A percentile compares a stretch with the other conserved stretches of the same genome.
phyloP scores from a whole-genome alignment of 2,888 invertebrate species.

The Leucozona laternaria region DNA sequence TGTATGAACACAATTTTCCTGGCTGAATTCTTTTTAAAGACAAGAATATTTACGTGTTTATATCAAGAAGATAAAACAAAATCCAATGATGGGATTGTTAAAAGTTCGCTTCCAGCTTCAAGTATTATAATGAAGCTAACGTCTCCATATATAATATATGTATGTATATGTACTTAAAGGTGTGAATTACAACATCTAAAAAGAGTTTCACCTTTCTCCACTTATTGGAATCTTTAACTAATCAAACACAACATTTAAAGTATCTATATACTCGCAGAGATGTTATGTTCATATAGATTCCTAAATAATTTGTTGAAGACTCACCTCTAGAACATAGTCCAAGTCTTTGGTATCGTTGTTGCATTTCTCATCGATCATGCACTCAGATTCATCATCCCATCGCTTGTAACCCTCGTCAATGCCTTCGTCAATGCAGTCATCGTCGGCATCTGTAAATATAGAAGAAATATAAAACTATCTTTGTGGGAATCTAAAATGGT shows the following conservation, averaged over 20 bases:
- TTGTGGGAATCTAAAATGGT: conserved; percentile 23
- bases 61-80: background rate
- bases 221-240: conserved; percentile 15
- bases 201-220: conserved; percentile 48
- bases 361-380: conserved; percentile 81
- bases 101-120: background rate
- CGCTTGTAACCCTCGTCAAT: conserved; percentile 88
- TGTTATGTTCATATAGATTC: background rate
- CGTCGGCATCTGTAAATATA: conserved; percentile 87
- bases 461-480: conserved; percentile 46
- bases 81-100: background rate
- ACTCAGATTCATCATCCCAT: conserved; percentile 84
- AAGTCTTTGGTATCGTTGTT: conserved; percentile 84
- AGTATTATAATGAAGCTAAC: background rate
- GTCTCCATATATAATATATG: too few relatives aligned
- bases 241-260: conserved; percentile 24
- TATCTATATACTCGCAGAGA: background rate
- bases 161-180: background rate
- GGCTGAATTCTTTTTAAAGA: background rate
- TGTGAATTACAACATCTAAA: background rate
- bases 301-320: conserved; percentile 36
- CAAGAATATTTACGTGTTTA: background rate
- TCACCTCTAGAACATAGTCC: conserved; percentile 83
- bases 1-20: background rate
- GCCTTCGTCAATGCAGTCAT: conserved; percentile 96